Conservation (phyloP, 2,888 invertebrate species). For the Ornithoptera priamus region DNA sequence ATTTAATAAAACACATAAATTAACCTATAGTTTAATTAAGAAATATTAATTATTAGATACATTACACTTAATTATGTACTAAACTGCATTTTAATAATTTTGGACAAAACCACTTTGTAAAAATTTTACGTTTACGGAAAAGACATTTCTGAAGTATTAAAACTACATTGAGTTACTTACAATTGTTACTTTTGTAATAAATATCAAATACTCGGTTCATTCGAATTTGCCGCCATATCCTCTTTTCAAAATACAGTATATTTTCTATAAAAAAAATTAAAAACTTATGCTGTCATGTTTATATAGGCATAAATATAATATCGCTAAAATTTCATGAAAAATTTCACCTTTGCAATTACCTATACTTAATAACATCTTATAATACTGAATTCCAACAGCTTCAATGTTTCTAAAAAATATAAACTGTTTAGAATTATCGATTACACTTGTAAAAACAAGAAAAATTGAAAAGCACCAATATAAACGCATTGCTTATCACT, state of each 20-base stretch:
- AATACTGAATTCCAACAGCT: conserved; percentile 54
- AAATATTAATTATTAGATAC: too few species aligned
- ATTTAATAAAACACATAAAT: not conserved
- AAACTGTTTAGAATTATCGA: conserved; percentile 11
- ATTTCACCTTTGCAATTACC: too few species aligned
- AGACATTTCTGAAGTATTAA: not conserved
- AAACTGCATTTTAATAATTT: too few species aligned
- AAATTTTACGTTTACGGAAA: not conserved
- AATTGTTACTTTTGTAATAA: conserved; percentile 49
- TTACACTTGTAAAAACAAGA: conserved; percentile 2
- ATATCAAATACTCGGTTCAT: conserved; percentile 63
- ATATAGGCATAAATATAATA: not conserved
- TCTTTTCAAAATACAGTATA: conserved; percentile 51
- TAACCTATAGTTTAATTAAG: not conserved
- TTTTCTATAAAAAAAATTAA: conserved; percentile 43
- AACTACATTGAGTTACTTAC: conserved; percentile 44
- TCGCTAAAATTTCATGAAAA: too few species aligned
- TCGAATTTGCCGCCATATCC: conserved; percentile 51
- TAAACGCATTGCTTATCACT: conserved; percentile 5
- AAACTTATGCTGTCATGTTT: not conserved
- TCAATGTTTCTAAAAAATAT: conserved; percentile 41
- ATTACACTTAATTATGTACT: too few species aligned
- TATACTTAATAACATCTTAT: conserved; percentile 46
- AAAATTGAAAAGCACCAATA: not conserved
- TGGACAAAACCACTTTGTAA: too few species aligned